Evolutionary conservation across 2,888 invertebrate species (phyloP), one percentile per base, ranked within the genome.

Genomic region (Sesia bembeciformis): DNA sequence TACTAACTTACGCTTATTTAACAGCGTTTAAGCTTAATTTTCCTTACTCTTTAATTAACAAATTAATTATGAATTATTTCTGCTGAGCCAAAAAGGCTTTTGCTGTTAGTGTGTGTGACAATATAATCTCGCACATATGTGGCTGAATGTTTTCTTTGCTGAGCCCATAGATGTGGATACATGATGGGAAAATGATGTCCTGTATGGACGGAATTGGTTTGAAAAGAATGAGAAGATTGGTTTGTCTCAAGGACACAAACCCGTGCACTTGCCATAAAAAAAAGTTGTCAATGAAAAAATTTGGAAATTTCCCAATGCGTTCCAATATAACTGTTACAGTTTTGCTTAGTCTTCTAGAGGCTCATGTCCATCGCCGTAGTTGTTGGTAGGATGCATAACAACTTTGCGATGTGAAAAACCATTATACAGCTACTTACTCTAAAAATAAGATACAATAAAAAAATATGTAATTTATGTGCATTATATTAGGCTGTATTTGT

Each of bases 261-360:
- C 23, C 23, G 23, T 23, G 2, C 1, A 23, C 1, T 23, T 23
- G 23, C 23, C 23, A 23, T 23, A 23, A 23, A 8, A 49, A 49
- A 49, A 52, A 40, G 40, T 52, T 7, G n/a, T 52, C 39, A 40
- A 50, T 40, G 4, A 23, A 41, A 61, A 58, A 72, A 71, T 73
- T 68, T 70, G 23, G 40, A 59, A 61, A 73, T 78, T 81, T 77
- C 81, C 83, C 78, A 67, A 76, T 77, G 76, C 72, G 79, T 81
- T 80, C 75, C 72, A 64, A 72, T 60, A 60, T 57, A 23, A 23
- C 61, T 58, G 53, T 62, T 66, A 60, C 62, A 66, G 65, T 78
- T 79, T 75, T 67, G 87, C 86, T 84, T 85, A 75, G 84, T 84
- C 78, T 74, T 73, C 66, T 81, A 83, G 77, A 80, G 68, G 76